These are phyloP conservation scores for Eumacrocentrus americanus DNA, from an alignment of 2,888 invertebrate genomes.

Conservation along the genomic window DNA sequence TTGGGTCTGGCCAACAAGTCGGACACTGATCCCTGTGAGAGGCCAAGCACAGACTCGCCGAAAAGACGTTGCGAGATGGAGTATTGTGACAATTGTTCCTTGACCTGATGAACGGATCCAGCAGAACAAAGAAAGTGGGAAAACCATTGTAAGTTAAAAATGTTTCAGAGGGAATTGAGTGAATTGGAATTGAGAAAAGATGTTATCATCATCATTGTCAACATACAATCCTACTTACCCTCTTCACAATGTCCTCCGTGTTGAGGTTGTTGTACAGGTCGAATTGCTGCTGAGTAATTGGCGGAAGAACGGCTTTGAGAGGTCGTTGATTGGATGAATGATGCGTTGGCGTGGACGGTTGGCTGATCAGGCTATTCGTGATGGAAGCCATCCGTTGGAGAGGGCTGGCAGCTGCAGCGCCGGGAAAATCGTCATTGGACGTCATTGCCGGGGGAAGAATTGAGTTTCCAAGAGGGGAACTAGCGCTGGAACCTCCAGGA, in stretches of 20 bases:
- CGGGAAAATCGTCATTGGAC: constrained; percentile 80
- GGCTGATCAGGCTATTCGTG: constrained; percentile 93
- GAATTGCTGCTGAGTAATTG: constrained; percentile 98
- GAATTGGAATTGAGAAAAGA: background rate
- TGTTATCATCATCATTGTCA: background rate
- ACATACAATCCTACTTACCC: constrained; percentile 62
- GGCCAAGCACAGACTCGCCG: constrained; percentile 95
- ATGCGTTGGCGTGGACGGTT: constrained; percentile 85
- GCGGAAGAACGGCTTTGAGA: constrained; percentile 94
- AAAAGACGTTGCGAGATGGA: constrained; percentile 97
- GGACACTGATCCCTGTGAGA: constrained; percentile 97
- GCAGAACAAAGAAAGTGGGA: constrained; percentile 27
- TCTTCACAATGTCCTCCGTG: constrained; percentile 97
- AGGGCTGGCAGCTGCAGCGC: constrained; percentile 87
- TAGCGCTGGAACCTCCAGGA: constrained; percentile 76
- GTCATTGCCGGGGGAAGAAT: constrained; percentile 85
- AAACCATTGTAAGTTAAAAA: constrained; percentile 4
- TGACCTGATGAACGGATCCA: constrained; percentile 68
- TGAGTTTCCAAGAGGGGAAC: constrained; percentile 83
- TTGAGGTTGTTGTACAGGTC: constrained; percentile 97
- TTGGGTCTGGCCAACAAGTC: constrained; percentile 97
- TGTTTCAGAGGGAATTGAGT: background rate
- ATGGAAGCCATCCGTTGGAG: constrained; percentile 97
- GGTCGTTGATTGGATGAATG: constrained; percentile 86
- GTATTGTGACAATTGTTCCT: constrained; percentile 93